phyloP scores from a whole-genome alignment of 2,888 invertebrate genomes.

The Euclidia mi region DNA sequence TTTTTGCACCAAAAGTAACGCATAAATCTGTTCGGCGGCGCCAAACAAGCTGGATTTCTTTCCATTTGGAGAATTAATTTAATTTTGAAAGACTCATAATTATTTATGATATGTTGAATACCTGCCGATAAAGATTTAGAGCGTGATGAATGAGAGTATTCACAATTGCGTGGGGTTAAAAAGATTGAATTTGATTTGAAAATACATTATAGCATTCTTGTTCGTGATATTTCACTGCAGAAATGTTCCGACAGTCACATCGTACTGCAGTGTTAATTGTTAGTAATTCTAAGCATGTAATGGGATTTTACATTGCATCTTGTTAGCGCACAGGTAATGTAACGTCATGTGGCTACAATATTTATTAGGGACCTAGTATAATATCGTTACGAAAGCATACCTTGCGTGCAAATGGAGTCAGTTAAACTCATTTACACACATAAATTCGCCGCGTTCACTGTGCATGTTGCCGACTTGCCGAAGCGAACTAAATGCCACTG shows the following conservation, averaged over 20 bases:
- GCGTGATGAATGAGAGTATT: constrained; percentile 2
- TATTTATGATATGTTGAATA: constrained; percentile 30
- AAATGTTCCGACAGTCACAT: background rate
- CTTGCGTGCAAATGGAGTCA: too few species aligned
- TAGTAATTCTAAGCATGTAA: too few species aligned
- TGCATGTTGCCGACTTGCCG: too few species aligned
- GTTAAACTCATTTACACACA: too few species aligned
- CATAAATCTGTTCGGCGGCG: constrained; percentile 54
- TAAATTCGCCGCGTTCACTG: background rate
- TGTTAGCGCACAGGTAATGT: too few species aligned
- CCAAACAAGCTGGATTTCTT: constrained; percentile 38
- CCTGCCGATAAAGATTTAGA: constrained; percentile 36
- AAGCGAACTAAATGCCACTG: too few species aligned
- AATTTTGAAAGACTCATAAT: constrained; percentile 26
- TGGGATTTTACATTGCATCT: too few species aligned
- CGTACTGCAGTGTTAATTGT: background rate
- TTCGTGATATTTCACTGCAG: too few species aligned
- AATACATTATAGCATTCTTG: background rate
- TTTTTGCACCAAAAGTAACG: constrained; percentile 55
- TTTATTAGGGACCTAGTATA: too few species aligned
- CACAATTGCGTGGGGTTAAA: background rate
- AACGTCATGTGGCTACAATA: too few species aligned
- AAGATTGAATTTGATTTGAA: background rate
- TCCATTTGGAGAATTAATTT: constrained; percentile 30
- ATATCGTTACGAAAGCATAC: too few species aligned